A percentile compares a stretch with the other conserved stretches of the same genome.
Conservation (phyloP, 2,888 invertebrate genomes). For the Aphodius sticticus region DNA sequence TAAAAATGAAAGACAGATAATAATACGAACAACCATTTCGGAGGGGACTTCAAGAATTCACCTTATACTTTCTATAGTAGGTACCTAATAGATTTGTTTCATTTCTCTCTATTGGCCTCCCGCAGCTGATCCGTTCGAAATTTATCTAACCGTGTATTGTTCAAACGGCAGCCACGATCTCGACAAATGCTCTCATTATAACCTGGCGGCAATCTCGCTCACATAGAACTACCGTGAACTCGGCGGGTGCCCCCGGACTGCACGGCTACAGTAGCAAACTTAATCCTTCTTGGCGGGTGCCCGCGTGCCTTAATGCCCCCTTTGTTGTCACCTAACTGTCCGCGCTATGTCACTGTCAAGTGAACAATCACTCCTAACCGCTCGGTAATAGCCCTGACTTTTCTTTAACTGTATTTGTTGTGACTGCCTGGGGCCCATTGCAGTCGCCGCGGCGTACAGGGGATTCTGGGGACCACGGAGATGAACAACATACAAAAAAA, state of each 20-base stretch:
- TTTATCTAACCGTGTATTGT: background rate
- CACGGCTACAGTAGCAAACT: slow-evolving; percentile 42
- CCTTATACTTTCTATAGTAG: too few species aligned
- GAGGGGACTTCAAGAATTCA: too few species aligned
- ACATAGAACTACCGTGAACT: slow-evolving; percentile 13
- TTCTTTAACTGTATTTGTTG: slow-evolving; percentile 32
- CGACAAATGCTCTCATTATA: slow-evolving; percentile 44
- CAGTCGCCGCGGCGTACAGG: slow-evolving; percentile 23
- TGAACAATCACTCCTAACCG: slow-evolving; percentile 43
- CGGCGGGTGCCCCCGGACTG: slow-evolving; percentile 34
- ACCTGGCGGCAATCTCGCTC: slow-evolving; percentile 31
- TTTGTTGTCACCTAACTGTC: slow-evolving; percentile 52
- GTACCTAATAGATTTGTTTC: too few species aligned
- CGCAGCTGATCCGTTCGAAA: background rate
- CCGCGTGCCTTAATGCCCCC: slow-evolving; percentile 43
- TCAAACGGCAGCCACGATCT: slow-evolving; percentile 15
- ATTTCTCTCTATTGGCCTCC: background rate
- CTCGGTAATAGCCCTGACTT: slow-evolving; percentile 40
- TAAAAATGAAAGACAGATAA: too few species aligned
- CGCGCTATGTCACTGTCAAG: slow-evolving; percentile 50
- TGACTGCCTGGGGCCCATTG: slow-evolving; percentile 35
- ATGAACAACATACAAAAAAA: background rate
- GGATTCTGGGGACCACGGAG: background rate
- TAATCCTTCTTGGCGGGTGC: slow-evolving; percentile 46
- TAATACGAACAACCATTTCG: too few species aligned